Percentiles rank a stretch among this genome's conserved stretches.
Conservation (phyloP, 2,797 vertebrate species). For the Onychomys leucogaster region DNA sequence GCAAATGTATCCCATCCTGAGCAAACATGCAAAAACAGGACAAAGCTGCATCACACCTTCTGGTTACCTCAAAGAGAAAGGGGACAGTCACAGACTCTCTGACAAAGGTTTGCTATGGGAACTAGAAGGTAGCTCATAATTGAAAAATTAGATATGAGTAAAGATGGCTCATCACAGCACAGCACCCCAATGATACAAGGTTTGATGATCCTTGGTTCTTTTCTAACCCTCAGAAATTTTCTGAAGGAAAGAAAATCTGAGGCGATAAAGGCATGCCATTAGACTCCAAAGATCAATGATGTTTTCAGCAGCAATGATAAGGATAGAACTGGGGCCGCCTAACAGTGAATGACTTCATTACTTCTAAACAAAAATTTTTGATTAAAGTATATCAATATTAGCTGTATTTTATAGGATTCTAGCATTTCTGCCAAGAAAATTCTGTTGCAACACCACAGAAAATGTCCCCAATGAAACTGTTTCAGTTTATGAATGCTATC, state of each 20-base stretch:
- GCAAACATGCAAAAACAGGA: neutral
- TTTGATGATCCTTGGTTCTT: neutral
- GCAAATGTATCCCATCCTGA: neutral
- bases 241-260: neutral
- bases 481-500: conserved; percentile 82
- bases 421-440: conserved; percentile 74
- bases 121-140: neutral
- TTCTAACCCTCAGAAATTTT: neutral
- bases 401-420: conserved; percentile 70
- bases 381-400: conserved; percentile 80
- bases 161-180: neutral
- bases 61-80: neutral
- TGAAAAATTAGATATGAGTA: neutral
- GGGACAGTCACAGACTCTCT: neutral
- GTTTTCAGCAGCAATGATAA: conserved; percentile 55
- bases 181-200: neutral
- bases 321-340: conserved; percentile 11
- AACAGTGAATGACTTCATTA: conserved; percentile 62
- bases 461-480: conserved; percentile 75
- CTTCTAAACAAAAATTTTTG: conserved; percentile 73
- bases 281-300: conserved; percentile 38
- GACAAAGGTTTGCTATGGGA: neutral
- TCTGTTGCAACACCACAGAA: conserved; percentile 68
- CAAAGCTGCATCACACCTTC: neutral
- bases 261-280: neutral